Evolutionary conservation across 2,797 vertebrate genomes (phyloP).

Genomic region (Pangasius mekongensis): DNA sequence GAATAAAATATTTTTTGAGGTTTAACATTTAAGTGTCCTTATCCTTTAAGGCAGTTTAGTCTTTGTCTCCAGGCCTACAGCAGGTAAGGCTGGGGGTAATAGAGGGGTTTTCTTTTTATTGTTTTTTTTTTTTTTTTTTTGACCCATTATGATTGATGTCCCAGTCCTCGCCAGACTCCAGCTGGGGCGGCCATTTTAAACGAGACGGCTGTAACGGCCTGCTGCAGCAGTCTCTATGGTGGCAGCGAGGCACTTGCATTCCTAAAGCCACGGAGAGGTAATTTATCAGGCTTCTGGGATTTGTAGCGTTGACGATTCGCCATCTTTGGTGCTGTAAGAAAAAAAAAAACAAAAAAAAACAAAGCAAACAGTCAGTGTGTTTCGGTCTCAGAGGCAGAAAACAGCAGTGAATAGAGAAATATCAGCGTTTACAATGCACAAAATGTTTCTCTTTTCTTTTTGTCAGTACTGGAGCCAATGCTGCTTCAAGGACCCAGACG

Average conservation of each 20-base stretch:
- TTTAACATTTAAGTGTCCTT: constrained; percentile 5
- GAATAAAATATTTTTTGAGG: constrained; percentile 12
- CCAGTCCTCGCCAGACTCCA: constrained; percentile 34
- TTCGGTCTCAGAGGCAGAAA: constrained; percentile 6
- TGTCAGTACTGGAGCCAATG: background rate
- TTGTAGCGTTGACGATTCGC: constrained; percentile 44
- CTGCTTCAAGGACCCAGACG: background rate
- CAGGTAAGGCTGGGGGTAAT: constrained; percentile 13
- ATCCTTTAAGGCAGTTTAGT: constrained; percentile 30
- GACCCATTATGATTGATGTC: constrained; percentile 45
- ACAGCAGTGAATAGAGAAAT: background rate
- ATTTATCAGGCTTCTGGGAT: constrained; percentile 44
- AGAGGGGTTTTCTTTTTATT: background rate
- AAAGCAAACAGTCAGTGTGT: background rate
- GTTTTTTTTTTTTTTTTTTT: constrained; percentile 1
- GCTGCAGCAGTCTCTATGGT: constrained; percentile 43
- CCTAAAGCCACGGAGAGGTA: constrained; percentile 44
- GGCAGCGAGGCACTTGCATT: constrained; percentile 32
- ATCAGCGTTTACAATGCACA: background rate
- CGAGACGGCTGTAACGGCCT: constrained; percentile 18
- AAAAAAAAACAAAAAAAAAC: background rate
- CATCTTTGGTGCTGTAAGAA: constrained; percentile 37
- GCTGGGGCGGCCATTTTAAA: constrained; percentile 41
- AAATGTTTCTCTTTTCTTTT: background rate
- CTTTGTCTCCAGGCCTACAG: constrained; percentile 17